Base-by-base conservation (phyloP, 2,797 vertebrate species). In the Okamejei kenojei region DNA sequence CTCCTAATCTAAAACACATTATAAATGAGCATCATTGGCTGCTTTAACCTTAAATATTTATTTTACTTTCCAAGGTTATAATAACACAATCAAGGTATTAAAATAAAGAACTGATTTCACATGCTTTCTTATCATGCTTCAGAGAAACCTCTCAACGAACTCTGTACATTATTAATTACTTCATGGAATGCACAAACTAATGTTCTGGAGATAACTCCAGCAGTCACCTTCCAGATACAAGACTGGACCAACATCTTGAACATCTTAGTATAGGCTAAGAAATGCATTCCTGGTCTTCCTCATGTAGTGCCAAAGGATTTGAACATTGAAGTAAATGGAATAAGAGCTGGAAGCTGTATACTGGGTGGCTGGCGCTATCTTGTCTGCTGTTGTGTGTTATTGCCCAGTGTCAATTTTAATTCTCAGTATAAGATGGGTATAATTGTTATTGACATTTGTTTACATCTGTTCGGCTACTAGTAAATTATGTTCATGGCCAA, bases 71-170 rank as follows among this genome's bases (percentile, higher is more conserved):
- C 84, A 58, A 78, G 1, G 45, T 26, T 58, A 82, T 58, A 82
- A 58, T 82, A 82, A 58, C 63, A 68, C 63, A 65, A 65, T 86
- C 82, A 86, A 88, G 68, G n/a, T 68, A 88, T 88, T 65, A 35
- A 35, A 35, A 35, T 21, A 68, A 68, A 35, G n/a, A 68, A 63
- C 15, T 21, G 54, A 7, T 35, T 35, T 88, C 35, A 88, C 84
- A 88, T 4, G 68, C n/a, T 63, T 8, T 17, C n/a, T 88, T 88
- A 88, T 35, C 84, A 21, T 65, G 63, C 84, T 32, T 88, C 84
- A 35, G 84, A 10, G 63, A 19, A 21, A 88, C 84, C n/a, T 35
- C n/a, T 68, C 84, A 32, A 65, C 65, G 84, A 15, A 68, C 17
- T 88, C 65, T 32, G 0, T 19, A 68, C 17, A 35, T 68, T 32